Base-by-base conservation (phyloP, 2,113 vertebrate species). In the Forbesichthys papilliferus region DNA sequence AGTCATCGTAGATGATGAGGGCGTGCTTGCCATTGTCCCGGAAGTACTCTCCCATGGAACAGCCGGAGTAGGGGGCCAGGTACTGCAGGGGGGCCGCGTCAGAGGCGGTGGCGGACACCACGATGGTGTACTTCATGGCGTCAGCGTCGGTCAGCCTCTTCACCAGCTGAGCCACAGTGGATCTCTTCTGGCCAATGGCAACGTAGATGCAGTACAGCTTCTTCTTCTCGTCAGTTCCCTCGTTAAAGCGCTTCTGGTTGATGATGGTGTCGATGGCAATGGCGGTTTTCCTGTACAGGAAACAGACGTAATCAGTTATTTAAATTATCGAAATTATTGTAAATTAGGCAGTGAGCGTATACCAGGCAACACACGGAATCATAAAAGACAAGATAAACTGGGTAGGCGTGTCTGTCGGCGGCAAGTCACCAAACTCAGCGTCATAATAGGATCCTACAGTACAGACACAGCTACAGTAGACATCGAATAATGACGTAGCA, bases 31-130 rank as follows among this genome's bases (percentile, higher is more conserved):
- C 96, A 0, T 98, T 99, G 88, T 99, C 98, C 88, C 98, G 94
- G 91, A 99, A 99, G 90, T 95, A 99, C 42, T 99, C 97, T 61
- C 98, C 98, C 98, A 99, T 99, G 76, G 98, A 99, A 90, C 96
- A 99, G 66, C 98, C 98, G 0, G 98, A 97, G 78, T 99, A 99
- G 2, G 98, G 98, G 83, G 98, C 98, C 92, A 99, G 87, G 77
- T 99, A 99, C 92, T 99, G 97, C 69, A 99, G 94, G 4, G 97
- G 98, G 36, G 98, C 97, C 51, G 98, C 96, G 71, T 99, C 98
- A 0, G 98, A 99, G 3, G 98, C 96, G 0, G 98, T 99, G 58
- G 98, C 97, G 66, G 96, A 99, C 60, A 99, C 96, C 89, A 99
- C 97, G 5, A 99, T 99, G 56, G 97, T 99, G 87, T 99, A 99